These are phyloP conservation scores for Cephus spinipes DNA, from an alignment of 2,888 invertebrate species.

Conservation along the genomic window DNA sequence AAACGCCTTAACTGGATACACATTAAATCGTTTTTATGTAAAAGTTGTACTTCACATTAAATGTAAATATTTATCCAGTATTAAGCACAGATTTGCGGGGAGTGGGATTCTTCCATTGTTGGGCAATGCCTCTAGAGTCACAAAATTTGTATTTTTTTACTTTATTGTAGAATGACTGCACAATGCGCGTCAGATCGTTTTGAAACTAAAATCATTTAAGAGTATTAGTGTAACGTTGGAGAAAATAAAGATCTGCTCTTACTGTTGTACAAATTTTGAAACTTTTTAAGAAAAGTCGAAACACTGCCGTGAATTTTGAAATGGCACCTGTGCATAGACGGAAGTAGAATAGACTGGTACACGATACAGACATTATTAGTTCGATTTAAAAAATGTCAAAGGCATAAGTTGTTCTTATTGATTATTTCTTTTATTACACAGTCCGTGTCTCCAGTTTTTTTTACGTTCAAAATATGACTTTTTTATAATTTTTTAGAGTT, in stretches of 20 bases:
- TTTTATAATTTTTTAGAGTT: slow-evolving; percentile 40
- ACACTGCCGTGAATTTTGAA: slow-evolving; percentile 22
- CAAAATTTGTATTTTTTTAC: neutral
- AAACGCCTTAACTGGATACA: neutral
- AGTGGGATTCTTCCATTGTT: slow-evolving; percentile 39
- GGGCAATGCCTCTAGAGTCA: slow-evolving; percentile 36
- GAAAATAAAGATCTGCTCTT: neutral
- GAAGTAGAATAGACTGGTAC: slow-evolving; percentile 31
- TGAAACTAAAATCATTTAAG: neutral
- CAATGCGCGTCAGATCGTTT: neutral
- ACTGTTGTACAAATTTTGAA: neutral
- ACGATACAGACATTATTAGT: slow-evolving; percentile 34
- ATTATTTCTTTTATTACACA: slow-evolving; percentile 57
- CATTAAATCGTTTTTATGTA: neutral
- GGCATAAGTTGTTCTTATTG: slow-evolving; percentile 50
- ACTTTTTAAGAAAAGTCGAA: neutral
- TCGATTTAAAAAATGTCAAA: slow-evolving; percentile 53
- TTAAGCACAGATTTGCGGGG: slow-evolving; percentile 29
- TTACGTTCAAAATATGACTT: slow-evolving; percentile 57
- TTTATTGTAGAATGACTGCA: neutral
- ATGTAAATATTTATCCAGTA: slow-evolving; percentile 23
- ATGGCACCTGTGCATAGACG: slow-evolving; percentile 41
- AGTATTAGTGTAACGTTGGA: neutral
- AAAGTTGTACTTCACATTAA: neutral
- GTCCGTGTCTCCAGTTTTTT: slow-evolving; percentile 42